A percentile compares a stretch with the other conserved stretches of the same genome.
Evolutionary conservation across 2,113 vertebrate species (phyloP).

Genomic region (Phalacrocorax aristotelis): DNA sequence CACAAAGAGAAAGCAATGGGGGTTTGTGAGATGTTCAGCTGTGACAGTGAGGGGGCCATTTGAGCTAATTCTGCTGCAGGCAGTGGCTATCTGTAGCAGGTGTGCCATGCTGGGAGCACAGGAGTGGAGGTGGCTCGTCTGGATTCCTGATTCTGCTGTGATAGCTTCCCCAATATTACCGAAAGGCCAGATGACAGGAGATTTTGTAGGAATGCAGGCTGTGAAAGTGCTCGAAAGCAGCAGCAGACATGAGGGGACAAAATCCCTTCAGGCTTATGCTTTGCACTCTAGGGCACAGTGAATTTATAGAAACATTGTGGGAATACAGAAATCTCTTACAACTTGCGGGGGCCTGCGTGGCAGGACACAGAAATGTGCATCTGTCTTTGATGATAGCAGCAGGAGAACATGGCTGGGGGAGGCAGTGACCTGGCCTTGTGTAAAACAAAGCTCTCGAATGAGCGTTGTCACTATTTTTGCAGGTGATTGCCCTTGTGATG

Average conservation of each 20-base stretch:
- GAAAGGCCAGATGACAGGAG: background rate
- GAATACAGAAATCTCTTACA: background rate
- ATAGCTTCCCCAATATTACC: rapidly evolving
- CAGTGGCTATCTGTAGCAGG: too few species aligned
- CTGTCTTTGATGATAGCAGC: background rate
- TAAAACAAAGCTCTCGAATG: background rate
- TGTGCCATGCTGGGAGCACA: background rate
- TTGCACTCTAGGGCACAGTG: background rate
- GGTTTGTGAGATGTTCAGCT: background rate
- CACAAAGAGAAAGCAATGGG: background rate
- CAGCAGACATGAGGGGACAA: background rate
- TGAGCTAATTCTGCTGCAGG: background rate
- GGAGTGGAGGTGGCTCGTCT: background rate
- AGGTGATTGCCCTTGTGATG: constrained; percentile 97
- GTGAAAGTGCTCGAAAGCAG: background rate
- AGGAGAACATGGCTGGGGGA: background rate
- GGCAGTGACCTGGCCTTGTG: background rate
- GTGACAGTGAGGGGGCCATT: background rate
- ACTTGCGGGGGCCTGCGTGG: background rate
- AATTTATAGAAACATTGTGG: background rate
- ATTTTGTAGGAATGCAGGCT: background rate
- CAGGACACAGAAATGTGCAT: background rate
- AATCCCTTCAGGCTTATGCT: background rate
- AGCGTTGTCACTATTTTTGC: background rate
- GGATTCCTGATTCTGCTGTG: rapidly evolving